Evolutionary conservation across 1,140 invertebrate genomes (phyloP), one percentile per base, ranked within the genome.

Genomic region (Tyrophagus putrescentiae): DNA sequence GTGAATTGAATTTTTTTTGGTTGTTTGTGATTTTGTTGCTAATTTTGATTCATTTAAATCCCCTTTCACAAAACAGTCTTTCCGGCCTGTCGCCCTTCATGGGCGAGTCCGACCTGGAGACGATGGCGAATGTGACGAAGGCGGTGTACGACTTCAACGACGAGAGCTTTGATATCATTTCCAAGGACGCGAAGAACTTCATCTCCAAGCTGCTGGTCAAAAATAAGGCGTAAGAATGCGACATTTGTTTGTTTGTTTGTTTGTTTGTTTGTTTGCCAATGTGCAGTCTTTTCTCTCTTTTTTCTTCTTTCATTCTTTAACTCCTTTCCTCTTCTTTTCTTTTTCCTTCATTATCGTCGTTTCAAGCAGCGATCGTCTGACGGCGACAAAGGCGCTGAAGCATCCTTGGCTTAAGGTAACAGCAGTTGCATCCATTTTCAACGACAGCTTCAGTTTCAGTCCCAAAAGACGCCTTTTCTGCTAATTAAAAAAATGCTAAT

Each of bases 31-130:
- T n/a, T n/a, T n/a, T n/a, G n/a, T n/a, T n/a, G n/a, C n/a, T n/a
- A n/a, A n/a, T n/a, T n/a, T n/a, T n/a, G n/a, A n/a, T n/a, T n/a
- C 6, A 52, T 52, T 52, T 7, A 53, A 53, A 53, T 11, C 23
- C 6, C 13, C 32, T 11, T 4, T 60, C 23, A 60, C 23, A 21
- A 18, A 23, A 0, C 68, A 97, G 93, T 67, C 76, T 98, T 65
- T 97, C 92, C 16, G 94, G 94, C 31, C 75, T 98, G 36, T 97
- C 93, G 27, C 94, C 94, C 18, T 98, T 98, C 74, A 93, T 97
- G 87, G 94, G 93, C 7, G 89, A 95, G 68, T 92, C 83, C 53
- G 93, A 98, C 71, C 80, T 89, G 61, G 89, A 97, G 74, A 98
- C 94, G 11, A 93, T 94, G 87, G 87, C 87, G 1, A 96, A 95